Base-by-base conservation (phyloP, 2,113 vertebrate species). In the Cebus imitator region DNA sequence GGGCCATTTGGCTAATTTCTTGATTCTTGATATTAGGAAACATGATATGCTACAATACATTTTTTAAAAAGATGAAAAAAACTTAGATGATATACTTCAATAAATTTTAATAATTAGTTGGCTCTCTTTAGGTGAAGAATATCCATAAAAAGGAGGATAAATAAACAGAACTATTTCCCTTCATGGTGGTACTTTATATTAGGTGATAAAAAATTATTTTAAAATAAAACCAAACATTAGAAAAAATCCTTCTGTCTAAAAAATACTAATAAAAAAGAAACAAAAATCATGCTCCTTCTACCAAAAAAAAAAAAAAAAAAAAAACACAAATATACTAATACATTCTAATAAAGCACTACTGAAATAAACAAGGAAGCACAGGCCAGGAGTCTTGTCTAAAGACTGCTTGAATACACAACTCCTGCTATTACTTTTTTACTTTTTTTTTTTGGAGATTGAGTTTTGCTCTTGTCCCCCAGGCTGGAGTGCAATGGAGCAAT, bases 191-290 rank as follows among this genome's bases (percentile, higher is more conserved):
- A 48, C 18, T 87, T 64, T 83, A 17, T 70, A 40, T 18, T 6
- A 55, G 8, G 30, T 83, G 90, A 73, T 76, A 86, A 81, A 76
- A 84, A 93, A 50, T 8, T 0, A 93, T 35, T 58, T 89, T 75
- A 87, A 90, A 91, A 94, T 9, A 87, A 90, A 95, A 94, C 16
- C 37, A 80, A 90, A 21, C 43, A 17, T 45, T 76, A 78, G 27
- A 48, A 78, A 16, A 48, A 27, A 48, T 48, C 27, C 43, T 32
- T 48, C 75, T 48, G 4, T 78, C 43, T 14, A 64, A 61, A 64
- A 64, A 48, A 30, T 8, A 75, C 43, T 30, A 45, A 76, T 45
- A 16, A 17, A 9, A 73, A 78, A 90, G 95, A 92, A 84, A 25
- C 45, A 79, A 84, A 95, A 83, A 40, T 10, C 92, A 52, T 4